Evolutionary conservation across 92 coral and sea anemone species (phyloP), one percentile per base, ranked within the genome.

Genomic region (Zoanthus sansibaricus): DNA sequence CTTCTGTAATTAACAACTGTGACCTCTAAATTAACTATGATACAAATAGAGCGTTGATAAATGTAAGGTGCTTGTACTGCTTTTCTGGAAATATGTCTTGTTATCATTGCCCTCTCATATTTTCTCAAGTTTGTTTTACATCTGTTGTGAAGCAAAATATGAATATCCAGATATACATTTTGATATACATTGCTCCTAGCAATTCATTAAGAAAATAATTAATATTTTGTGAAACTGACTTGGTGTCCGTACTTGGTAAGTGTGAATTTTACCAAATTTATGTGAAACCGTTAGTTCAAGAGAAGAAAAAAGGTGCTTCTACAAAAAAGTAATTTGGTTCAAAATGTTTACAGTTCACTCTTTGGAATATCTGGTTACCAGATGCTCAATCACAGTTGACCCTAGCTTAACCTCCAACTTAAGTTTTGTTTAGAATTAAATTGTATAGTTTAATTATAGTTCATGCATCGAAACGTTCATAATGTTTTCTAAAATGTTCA

Each of bases 161-260:
- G 30, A 73, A 14, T 71, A 71, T 71, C 32, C 75, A 71, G 33
- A 71, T 17, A 71, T 61, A 61, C 17, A 37, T 71, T 71, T 33
- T 17, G 76, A 71, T 71, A 71, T 71, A 33, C 37, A 71, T 62
- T 32, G n/a, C 9, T 37, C 76, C 76, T 33, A 14, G 76, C 76
- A 33, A 71, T 51, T 71, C 9, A 17, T 71, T 71, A 71, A 71
- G 46, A 71, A 71, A 71, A 71, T 71, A 9, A 71, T 37, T 71
- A 71, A 71, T 71, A 17, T 71, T 71, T 71, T 71, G 75, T 71
- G 75, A 71, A 71, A 71, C 8, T 71, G 49, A 71, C 20, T 71
- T 71, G 75, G 9, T 71, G 75, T 71, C 75, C 37, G 75, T 71
- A 71, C 75, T 71, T 71, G 75, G 75, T 71, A 71, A 25, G 75